Conservation (phyloP, 2,797 vertebrate species). For the Ptychadena robeensis region DNA sequence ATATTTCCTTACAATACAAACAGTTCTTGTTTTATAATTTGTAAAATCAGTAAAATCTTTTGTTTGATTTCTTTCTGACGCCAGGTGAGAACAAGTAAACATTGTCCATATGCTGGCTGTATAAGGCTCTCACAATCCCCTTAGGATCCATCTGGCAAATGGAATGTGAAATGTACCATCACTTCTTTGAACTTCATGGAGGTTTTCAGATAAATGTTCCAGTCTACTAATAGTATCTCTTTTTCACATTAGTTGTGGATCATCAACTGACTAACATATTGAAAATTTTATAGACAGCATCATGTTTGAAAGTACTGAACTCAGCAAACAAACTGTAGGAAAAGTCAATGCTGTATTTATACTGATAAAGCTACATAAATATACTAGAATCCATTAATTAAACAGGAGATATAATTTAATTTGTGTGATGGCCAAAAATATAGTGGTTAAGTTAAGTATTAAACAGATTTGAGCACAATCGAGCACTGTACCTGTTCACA, state of each 20-base stretch:
- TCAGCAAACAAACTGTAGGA: neutral
- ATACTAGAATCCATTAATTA: neutral
- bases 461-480: too few species aligned
- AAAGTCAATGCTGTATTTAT: neutral
- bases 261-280: slow-evolving; percentile 43
- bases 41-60: too few species aligned
- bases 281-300: slow-evolving; percentile 16
- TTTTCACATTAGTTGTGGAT: slow-evolving; percentile 55
- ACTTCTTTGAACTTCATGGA: slow-evolving; percentile 56
- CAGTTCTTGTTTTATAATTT: too few species aligned
- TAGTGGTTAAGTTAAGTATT: too few species aligned
- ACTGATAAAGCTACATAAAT: neutral
- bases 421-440: neutral
- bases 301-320: neutral
- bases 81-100: slow-evolving; percentile 36
- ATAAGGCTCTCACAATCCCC: slow-evolving; percentile 15
- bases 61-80: neutral
- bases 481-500: too few species aligned
- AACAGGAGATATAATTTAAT: neutral
- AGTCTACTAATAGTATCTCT: slow-evolving; percentile 49
- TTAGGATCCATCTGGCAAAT: slow-evolving; percentile 47
- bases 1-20: too few species aligned
- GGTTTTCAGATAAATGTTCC: slow-evolving; percentile 54
- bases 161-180: slow-evolving; percentile 40
- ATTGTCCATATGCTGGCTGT: slow-evolving; percentile 42